phyloP scores from a whole-genome alignment of 2,888 invertebrate species.

The Orchesellides sinensis region DNA sequence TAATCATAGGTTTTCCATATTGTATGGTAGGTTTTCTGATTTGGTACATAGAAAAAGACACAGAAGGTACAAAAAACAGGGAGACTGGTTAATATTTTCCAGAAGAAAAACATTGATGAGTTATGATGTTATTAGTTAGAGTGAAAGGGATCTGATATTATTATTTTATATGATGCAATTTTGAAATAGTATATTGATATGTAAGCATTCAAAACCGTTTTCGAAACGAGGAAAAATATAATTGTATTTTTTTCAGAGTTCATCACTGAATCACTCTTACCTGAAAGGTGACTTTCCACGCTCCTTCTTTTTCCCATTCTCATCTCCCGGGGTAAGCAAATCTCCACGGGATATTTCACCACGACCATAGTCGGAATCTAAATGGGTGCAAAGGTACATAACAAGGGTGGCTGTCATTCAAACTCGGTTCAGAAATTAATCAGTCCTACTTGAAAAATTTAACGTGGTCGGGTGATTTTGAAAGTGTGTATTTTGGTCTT shows the following conservation, averaged over 20 bases:
- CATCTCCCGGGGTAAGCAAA: conserved; percentile 76
- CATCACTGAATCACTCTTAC: conserved; percentile 80
- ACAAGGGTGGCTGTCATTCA: conserved; percentile 11
- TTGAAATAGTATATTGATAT: neutral
- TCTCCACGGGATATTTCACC: conserved; percentile 58
- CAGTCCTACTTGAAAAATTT: neutral
- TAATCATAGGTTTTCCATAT: conserved; percentile 63
- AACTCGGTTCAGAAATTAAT: conserved; percentile 9
- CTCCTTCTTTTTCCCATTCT: conserved; percentile 84
- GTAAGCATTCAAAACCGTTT: neutral
- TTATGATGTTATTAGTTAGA: conserved; percentile 6
- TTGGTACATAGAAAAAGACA: conserved; percentile 20
- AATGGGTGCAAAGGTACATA: conserved; percentile 21
- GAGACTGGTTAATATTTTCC: conserved; percentile 23
- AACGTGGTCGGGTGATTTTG: neutral
- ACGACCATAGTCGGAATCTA: conserved; percentile 63
- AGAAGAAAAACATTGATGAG: neutral
- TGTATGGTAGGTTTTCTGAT: conserved; percentile 52
- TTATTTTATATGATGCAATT: neutral
- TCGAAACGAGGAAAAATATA: conserved; percentile 6
- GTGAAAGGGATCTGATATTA: neutral
- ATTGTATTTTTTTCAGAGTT: neutral
- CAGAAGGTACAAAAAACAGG: conserved; percentile 19
- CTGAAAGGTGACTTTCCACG: conserved; percentile 95
- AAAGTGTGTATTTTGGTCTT: neutral